Conservation (phyloP, 2,797 vertebrate species). For the Leptoclinus maculatus region DNA sequence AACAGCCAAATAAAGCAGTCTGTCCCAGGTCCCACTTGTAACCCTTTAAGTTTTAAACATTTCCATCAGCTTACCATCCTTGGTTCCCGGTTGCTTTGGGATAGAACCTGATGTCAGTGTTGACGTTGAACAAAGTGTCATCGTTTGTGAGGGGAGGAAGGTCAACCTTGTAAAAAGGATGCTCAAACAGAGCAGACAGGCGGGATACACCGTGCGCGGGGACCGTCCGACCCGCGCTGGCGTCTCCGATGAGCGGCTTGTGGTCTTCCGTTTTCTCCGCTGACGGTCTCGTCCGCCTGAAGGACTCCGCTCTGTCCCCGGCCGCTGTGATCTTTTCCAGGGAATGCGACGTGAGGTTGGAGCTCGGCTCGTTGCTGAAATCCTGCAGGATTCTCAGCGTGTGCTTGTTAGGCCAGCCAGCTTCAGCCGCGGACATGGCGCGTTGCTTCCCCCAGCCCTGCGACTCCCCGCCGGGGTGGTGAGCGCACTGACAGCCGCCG, state of each 20-base stretch:
- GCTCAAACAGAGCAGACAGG: conserved; percentile 87
- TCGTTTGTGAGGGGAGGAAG: conserved; percentile 87
- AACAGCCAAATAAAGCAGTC: not conserved
- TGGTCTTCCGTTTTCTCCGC: conserved; percentile 68
- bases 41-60: conserved; percentile 11
- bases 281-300: conserved; percentile 59
- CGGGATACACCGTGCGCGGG: conserved; percentile 69
- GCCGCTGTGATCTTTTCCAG: conserved; percentile 84
- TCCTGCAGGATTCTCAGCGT: conserved; percentile 94
- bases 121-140: conserved; percentile 94
- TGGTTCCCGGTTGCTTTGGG: conserved; percentile 88
- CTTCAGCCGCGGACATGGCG: conserved; percentile 76
- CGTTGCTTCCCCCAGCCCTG: conserved; percentile 85
- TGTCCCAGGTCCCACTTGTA: conserved; percentile 36
- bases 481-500: conserved; percentile 89
- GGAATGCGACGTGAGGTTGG: conserved; percentile 91
- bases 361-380: conserved; percentile 93
- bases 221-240: conserved; percentile 56
- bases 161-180: conserved; percentile 88
- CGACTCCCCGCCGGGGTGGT: conserved; percentile 81
- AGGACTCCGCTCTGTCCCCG: conserved; percentile 66
- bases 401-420: conserved; percentile 94
- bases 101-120: conserved; percentile 93
- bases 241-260: conserved; percentile 80
- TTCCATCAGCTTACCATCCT: conserved; percentile 88